phyloP scores from a whole-genome alignment of 2,888 invertebrate species.

The Eilema griseolum region DNA sequence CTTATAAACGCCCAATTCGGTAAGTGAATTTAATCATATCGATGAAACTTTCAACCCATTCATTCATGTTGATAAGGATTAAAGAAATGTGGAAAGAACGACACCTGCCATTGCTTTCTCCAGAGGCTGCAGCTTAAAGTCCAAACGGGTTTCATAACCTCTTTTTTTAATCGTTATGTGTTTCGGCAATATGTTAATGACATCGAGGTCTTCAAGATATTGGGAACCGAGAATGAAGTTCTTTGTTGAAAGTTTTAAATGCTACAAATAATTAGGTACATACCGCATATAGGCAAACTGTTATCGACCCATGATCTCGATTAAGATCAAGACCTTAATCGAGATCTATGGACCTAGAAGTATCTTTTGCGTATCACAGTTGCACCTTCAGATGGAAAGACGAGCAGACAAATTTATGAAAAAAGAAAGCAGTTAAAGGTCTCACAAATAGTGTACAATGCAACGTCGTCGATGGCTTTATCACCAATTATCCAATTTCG shows the following conservation, averaged over 20 bases:
- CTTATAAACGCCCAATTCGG: constrained; percentile 26
- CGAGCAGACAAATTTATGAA: too few species aligned
- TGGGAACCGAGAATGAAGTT: neutral
- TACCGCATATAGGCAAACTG: neutral
- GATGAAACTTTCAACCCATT: constrained; percentile 28
- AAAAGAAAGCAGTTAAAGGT: too few species aligned
- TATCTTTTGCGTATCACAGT: too few species aligned
- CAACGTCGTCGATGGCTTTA: neutral
- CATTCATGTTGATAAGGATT: neutral
- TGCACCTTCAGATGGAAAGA: too few species aligned
- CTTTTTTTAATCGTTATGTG: neutral
- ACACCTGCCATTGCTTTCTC: neutral
- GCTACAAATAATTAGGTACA: neutral
- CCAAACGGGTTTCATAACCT: neutral
- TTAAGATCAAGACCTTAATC: too few species aligned
- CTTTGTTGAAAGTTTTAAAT: neutral
- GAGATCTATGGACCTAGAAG: too few species aligned
- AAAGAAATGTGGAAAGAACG: neutral
- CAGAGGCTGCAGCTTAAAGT: neutral
- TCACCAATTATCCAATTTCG: neutral
- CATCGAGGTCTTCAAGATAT: neutral
- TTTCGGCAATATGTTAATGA: neutral
- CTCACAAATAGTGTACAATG: too few species aligned
- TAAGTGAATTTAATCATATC: constrained; percentile 42
- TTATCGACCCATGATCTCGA: too few species aligned